Conservation (phyloP, 2,113 vertebrate species). For the Stigmatopora nigra region DNA sequence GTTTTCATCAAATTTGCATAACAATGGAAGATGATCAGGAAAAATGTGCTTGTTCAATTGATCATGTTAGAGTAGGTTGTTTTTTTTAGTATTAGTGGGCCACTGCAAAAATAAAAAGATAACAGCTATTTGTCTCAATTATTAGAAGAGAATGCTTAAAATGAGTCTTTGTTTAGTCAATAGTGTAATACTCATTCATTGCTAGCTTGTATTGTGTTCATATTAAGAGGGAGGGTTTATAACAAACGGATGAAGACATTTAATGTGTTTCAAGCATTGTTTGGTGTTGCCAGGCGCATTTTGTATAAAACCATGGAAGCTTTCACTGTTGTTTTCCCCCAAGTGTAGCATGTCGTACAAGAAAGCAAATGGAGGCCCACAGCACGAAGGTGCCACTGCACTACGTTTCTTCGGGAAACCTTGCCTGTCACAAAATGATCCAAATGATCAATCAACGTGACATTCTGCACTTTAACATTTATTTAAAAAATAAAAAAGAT, state of each 20-base stretch:
- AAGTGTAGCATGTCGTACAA: conserved; percentile 18
- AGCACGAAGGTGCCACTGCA: conserved; percentile 4
- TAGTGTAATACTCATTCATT: neutral
- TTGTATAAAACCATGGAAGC: neutral
- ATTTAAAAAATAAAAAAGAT: neutral
- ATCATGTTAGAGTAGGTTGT: neutral
- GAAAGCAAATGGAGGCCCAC: conserved; percentile 58
- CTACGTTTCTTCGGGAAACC: neutral
- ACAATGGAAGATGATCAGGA: neutral
- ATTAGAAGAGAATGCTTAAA: neutral
- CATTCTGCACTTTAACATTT: too few species aligned
- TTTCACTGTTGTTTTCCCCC: conserved; percentile 35
- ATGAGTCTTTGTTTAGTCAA: neutral
- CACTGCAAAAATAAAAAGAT: neutral
- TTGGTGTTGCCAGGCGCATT: neutral
- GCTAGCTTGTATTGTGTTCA: neutral
- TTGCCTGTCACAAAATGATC: neutral
- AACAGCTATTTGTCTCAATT: neutral
- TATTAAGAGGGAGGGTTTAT: neutral
- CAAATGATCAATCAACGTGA: neutral
- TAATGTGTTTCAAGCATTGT: neutral
- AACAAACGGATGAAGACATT: neutral
- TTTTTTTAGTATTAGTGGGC: neutral
- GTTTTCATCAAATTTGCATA: too few species aligned
- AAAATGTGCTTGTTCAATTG: neutral